Evolutionary conservation across 2,888 invertebrate genomes (phyloP), one percentile per base, ranked within the genome.

Genomic region (Thelaira solivaga): DNA sequence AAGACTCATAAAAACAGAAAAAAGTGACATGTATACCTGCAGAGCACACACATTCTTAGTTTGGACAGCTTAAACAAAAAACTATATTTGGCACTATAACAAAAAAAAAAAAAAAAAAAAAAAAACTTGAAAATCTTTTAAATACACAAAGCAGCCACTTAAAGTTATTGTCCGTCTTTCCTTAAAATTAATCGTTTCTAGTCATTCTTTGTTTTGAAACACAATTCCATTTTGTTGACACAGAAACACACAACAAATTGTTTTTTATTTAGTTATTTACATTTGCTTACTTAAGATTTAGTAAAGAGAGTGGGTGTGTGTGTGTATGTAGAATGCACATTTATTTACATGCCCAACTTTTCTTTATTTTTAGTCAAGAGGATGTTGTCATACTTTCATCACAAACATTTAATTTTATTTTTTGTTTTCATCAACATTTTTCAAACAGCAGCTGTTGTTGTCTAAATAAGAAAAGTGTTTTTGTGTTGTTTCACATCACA

Each of bases 361-460:
- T 49, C 36, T 20, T 20, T 26, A n/a, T 13, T 64, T 45, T 71
- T 34, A 24, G 61, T 53, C 43, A 71, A 55, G 55, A 72, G 55
- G 72, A 64, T 72, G 55, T 72, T 71, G 53, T 16, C 36, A 62
- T 55, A 55, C 36, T 64, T 72, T 55, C 39, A 13, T 64, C 53
- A 34, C 34, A 59, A 22, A 61, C 41, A 41, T n/a, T 59, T 34
- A 53, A 11, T 57, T 55, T 22, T 43, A 6, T 45, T 34, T 31
- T 45, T 29, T 49, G 34, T 26, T 61, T 11, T 18, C 16, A 10
- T 51, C 51, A 59, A 49, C 20, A 10, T 43, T 41, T 51, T 31
- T n/a, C 18, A 41, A 62, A 24, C 36, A 43, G 41, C 59, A 41
- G 51, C 51, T 51, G 69, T 49, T 49, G 18, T 51, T 51, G 31